Evolutionary conservation across 2,888 invertebrate genomes (phyloP), one percentile per base, ranked within the genome.

Genomic region (Pasiphila rectangulata): DNA sequence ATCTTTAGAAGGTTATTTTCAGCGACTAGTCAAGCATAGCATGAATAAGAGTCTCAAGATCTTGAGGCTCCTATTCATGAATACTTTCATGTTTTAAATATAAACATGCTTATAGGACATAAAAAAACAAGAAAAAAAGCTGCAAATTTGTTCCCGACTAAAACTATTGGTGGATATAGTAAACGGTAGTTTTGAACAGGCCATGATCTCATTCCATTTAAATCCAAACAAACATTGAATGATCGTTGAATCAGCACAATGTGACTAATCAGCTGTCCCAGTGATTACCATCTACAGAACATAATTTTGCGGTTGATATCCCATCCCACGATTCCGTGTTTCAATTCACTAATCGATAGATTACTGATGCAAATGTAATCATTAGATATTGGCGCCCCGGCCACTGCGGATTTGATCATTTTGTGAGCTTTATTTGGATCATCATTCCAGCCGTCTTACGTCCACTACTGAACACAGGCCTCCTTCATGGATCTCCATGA

Each of bases 221-320:
- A 63, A 63, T 50, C 51, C 42, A 27, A 49, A 36, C 43, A 54
- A 62, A 64, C 59, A 65, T 46, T 38, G 40, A 59, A 51, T 57
- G 58, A 61, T 63, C 57, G 57, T 10, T 10, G 17, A 34, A 39
- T 34, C 32, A 17, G 59, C 57, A 55, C 66, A 69, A 63, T 73
- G 67, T 69, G 68, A 68, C 64, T 71, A 75, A 72, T 76, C 71
- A 71, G 60, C 69, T 68, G 57, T 62, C 47, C 47, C 56, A 49
- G 67, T 70, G 72, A 79, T 78, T 77, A 71, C 72, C 70, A 72
- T 72, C 71, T 66, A 71, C 65, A 64, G 64, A 69, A 71, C 74
- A 78, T 77, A 72, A 77, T 78, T 75, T 70, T 67, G 78, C 57
- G 78, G 81, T 69, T 67, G 69, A 75, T 68, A 69, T 70, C 67